These are phyloP conservation scores for Enteromius paludinosus DNA, from an alignment of 2,797 vertebrate genomes.

Conservation along the genomic window DNA sequence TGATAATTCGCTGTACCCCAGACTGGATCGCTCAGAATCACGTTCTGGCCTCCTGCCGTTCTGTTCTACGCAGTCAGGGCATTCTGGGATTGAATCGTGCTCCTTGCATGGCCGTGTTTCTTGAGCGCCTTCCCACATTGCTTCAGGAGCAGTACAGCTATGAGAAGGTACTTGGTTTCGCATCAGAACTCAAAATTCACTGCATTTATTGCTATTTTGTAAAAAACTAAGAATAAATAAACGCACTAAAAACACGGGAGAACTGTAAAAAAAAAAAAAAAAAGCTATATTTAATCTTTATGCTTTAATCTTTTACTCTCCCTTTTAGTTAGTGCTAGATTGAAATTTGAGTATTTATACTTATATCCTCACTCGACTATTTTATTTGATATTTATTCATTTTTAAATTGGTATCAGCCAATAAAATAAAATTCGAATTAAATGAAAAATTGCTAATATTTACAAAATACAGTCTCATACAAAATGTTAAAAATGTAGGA, in stretches of 20 bases:
- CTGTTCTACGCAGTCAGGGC: slow-evolving; percentile 79
- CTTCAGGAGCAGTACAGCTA: slow-evolving; percentile 82
- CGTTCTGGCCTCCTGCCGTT: slow-evolving; percentile 80
- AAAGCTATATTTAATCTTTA: background rate
- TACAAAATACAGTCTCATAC: background rate
- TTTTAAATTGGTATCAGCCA: background rate
- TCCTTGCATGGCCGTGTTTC: slow-evolving; percentile 82
- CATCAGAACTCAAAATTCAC: background rate
- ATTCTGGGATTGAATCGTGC: slow-evolving; percentile 81
- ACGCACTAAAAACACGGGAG: background rate
- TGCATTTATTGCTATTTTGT: background rate
- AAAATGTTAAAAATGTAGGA: background rate
- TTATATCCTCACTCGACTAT: background rate
- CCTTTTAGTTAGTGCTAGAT: background rate
- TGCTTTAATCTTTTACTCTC: background rate
- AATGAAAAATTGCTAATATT: background rate
- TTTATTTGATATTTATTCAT: background rate
- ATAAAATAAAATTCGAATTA: background rate
- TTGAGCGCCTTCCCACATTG: slow-evolving; percentile 80
- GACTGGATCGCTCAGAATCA: slow-evolving; percentile 84
- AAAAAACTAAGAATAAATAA: background rate
- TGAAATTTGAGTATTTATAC: background rate
- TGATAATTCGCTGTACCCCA: slow-evolving; percentile 80
- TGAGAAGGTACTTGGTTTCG: slow-evolving; percentile 60
- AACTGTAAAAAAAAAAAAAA: background rate